Evolutionary conservation across 64 coral and sea anemone species (phyloP).

Genomic region (Trachythela sp.): DNA sequence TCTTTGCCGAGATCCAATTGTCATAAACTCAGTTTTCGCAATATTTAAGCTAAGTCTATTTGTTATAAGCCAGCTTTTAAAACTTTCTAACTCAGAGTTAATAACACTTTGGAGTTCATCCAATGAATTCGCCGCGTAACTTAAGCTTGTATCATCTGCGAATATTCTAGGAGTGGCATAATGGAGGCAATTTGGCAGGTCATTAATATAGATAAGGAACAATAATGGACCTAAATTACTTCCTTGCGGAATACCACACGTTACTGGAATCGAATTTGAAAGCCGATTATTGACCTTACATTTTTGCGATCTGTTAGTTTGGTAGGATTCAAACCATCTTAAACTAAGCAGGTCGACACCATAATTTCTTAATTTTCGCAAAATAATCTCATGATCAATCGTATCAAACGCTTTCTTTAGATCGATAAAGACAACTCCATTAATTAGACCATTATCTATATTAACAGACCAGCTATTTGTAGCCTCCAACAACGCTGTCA

Average conservation of each 20-base stretch:
- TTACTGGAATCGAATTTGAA: neutral
- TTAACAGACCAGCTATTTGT: no score
- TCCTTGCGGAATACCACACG: constrained; percentile 34
- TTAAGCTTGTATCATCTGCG: neutral
- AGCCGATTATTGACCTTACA: constrained; percentile 12
- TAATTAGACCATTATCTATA: no score
- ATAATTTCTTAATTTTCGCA: no score
- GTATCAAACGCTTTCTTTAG: no score
- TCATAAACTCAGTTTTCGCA: constrained; percentile 27
- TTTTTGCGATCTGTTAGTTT: neutral
- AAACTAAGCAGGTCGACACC: no score
- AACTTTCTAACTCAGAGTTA: neutral
- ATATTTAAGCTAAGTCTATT: no score
- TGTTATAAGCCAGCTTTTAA: neutral
- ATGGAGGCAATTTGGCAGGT: constrained; percentile 17
- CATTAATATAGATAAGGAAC: constrained; percentile 33
- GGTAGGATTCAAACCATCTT: constrained; percentile 26
- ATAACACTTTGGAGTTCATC: neutral
- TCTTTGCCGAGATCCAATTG: constrained; percentile 40
- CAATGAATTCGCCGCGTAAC: neutral
- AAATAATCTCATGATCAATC: no score
- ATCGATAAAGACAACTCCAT: no score
- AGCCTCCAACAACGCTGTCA: no score
- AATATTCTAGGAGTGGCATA: constrained; percentile 1
- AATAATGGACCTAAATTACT: constrained; percentile 21